These are phyloP conservation scores for Petrocephalus zakoni DNA, from an alignment of 2,113 vertebrate species.

Conservation along the genomic window DNA sequence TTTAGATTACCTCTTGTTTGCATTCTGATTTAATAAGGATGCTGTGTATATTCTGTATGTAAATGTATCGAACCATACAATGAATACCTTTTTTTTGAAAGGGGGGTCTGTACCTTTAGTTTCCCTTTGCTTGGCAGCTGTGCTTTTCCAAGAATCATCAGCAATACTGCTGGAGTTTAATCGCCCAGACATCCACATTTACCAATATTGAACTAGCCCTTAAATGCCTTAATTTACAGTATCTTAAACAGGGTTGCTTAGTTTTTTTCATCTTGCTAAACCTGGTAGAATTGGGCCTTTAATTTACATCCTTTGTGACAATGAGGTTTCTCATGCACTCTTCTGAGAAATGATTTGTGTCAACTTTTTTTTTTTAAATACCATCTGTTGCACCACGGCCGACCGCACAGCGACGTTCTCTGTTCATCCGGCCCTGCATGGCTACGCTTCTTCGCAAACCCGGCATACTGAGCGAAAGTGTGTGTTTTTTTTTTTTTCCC, in stretches of 20 bases:
- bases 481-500: constrained; percentile 41
- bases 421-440: constrained; percentile 37
- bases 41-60: not conserved
- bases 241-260: not conserved
- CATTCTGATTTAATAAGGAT: not conserved
- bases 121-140: constrained; percentile 45
- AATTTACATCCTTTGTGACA: constrained; percentile 1
- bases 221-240: not conserved
- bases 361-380: not conserved
- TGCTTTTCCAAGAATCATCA: constrained; percentile 28
- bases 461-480: not conserved
- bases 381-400: not conserved
- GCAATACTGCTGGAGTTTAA: constrained; percentile 14
- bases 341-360: not conserved
- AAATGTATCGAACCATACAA: not conserved
- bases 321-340: not conserved
- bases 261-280: not conserved
- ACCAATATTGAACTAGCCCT: not conserved
- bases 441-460: constrained; percentile 39
- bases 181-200: not conserved
- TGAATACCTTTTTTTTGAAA: constrained; percentile 38
- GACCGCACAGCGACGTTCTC: constrained; percentile 21
- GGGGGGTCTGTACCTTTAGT: constrained; percentile 37
- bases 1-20: not conserved
- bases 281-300: not conserved